Evolutionary conservation across 1,140 invertebrate genomes (phyloP), one percentile per base, ranked within the genome.

Genomic region (Drosophila dunni): DNA sequence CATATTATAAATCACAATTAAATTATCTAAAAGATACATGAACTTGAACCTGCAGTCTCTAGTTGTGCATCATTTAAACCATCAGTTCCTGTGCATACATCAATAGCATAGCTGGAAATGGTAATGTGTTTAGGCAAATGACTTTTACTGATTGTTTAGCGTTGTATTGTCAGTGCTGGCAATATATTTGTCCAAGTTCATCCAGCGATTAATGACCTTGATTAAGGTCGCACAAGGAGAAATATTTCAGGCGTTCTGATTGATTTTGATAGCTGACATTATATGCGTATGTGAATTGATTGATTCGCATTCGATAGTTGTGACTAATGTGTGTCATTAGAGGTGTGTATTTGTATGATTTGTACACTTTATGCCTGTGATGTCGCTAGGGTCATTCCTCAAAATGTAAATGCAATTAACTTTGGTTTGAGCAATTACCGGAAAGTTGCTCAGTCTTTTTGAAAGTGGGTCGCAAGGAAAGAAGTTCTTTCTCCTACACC

Each of bases 381-480:
- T 48, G 17, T 34, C 4, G 0, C 13, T 20, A 15, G 60, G 46
- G 40, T 33, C 29, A 73, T 45, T 45, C 54, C 40, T 71, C 13
- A 24, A 58, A 70, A 70, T 75, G 51, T 67, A 70, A 63, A 75
- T 70, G 51, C 51, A 74, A 73, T 73, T 69, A 74, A 63, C 45
- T 69, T 69, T 70, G 13, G 38, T 29, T 56, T 56, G 57, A 69
- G 57, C 45, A 38, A 73, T 46, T 45, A 54, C 33, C 60, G 24
- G 33, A 60, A 45, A n/a, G 36, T 61, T 67, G 42, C 17, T 40
- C 15, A 61, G 42, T 13, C 24, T 38, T n/a, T 38, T n/a, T 34
- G 5, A 42, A 66, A 63, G 42, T 63, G 56, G 45, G n/a, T 38
- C 11, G 42, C 42, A 53, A 58, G 44, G 34, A n/a, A 36, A 50